Base-by-base conservation (phyloP, 2,113 vertebrate species). In the Myodes glareolus region DNA sequence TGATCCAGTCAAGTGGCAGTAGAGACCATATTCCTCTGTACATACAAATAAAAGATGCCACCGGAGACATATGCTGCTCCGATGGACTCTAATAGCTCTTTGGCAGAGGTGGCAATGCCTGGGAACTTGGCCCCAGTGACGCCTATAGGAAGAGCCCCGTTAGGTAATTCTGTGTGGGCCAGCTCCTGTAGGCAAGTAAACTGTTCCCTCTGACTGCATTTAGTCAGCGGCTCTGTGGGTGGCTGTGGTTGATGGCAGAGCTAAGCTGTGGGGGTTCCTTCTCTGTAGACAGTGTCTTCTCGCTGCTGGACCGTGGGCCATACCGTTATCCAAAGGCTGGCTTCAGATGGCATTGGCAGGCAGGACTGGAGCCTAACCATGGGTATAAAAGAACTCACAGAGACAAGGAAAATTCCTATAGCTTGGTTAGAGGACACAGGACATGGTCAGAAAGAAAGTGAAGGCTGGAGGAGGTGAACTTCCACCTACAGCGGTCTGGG, bases 121-220 rank as follows among this genome's bases (percentile, higher is more conserved):
- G 81, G 95, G 97, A 97, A 97, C 81, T 95, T 95, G 97, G 96
- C 97, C 94, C 96, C 92, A 97, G 90, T 17, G 52, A 88, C 81
- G 93, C 94, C 96, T 97, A 93, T 96, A 97, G 96, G 96, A 96
- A 97, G 96, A 94, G 91, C 67, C 93, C 97, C 93, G 96, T 96
- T 97, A 96, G 93, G 80, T 65, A 58, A 42, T 75, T 84, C 78
- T 13, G 94, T 4, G 39, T 27, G 87, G 98, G 97, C 97, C 97
- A 97, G 96, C 86, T 95, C 95, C 97, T 72, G 94, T 92, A 82
- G 94, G 91, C 63, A 94, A 92, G 77, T 88, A 93, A 94, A 92
- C 31, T 55, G 68, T 55, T 95, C 68, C 58, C 82, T 95, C 61
- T 39, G 50, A 95, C 3, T n/a, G 78, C 87, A 0, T 96, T 97